Conservation (phyloP, 1,140 invertebrate genomes). For the Lepidurus apus region DNA sequence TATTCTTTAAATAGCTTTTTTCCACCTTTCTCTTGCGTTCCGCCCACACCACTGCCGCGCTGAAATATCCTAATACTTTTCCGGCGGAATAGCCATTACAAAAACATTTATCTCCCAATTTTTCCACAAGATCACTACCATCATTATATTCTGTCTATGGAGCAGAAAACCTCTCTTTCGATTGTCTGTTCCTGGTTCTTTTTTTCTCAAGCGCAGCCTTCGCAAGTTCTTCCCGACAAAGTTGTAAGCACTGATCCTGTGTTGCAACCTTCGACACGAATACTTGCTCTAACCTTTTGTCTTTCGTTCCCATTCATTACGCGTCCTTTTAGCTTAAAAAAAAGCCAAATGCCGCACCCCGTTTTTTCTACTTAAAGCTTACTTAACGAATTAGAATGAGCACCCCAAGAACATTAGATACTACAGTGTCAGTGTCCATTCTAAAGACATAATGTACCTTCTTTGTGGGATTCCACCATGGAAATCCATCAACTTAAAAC, state of each 20-base stretch:
- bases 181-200: neutral
- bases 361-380: no score
- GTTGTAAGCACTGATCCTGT: neutral
- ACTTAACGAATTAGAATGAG: no score
- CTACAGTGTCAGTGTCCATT: no score
- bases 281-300: neutral
- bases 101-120: slow-evolving; percentile 22
- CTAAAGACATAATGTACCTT: no score
- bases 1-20: neutral
- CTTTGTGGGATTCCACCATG: no score
- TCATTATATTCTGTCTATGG: neutral
- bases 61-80: slow-evolving; percentile 12
- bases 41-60: neutral
- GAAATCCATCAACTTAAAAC: no score
- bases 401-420: no score
- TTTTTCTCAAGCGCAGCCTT: neutral
- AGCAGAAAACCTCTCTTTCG: neutral
- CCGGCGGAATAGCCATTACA: slow-evolving; percentile 8
- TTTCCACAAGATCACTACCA: neutral
- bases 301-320: no score
- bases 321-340: no score
- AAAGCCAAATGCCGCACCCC: no score
- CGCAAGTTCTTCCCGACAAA: neutral
- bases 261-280: neutral
- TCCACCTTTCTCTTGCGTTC: neutral